Evolutionary conservation across 1,140 invertebrate genomes (phyloP).

Genomic region (Drosophila pruinosa): DNA sequence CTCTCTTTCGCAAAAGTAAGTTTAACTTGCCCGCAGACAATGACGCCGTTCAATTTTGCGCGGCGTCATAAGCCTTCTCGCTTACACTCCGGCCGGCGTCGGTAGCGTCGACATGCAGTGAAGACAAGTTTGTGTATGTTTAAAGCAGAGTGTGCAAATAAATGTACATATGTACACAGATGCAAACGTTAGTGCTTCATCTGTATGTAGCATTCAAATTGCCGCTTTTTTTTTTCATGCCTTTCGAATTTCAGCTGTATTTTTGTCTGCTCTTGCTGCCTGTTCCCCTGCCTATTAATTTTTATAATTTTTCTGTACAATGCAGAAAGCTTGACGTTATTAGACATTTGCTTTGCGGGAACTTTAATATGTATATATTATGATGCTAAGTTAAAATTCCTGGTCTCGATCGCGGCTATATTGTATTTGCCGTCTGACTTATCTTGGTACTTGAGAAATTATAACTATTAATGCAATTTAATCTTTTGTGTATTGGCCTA

Average conservation of each 20-base stretch:
- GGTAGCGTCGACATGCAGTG: constrained; percentile 27
- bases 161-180: constrained; percentile 19
- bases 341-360: constrained; percentile 16
- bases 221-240: constrained; percentile 68
- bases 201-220: constrained; percentile 61
- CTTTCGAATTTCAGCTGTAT: constrained; percentile 56
- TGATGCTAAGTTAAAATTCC: neutral
- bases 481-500: constrained; percentile 67
- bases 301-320: constrained; percentile 44
- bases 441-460: constrained; percentile 18
- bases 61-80: constrained; percentile 71
- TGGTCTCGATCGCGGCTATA: neutral
- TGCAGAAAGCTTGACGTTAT: constrained; percentile 61
- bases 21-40: constrained; percentile 70
- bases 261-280: constrained; percentile 48
- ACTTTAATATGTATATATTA: no score
- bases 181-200: constrained; percentile 19
- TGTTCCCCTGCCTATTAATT: constrained; percentile 37
- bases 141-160: constrained; percentile 73
- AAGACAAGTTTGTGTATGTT: constrained; percentile 44
- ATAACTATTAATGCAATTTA: constrained; percentile 41
- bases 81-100: constrained; percentile 73
- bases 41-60: constrained; percentile 78
- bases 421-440: constrained; percentile 20
- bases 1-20: constrained; percentile 41